These are phyloP conservation scores for Limanda limanda DNA, from an alignment of 2,113 vertebrate genomes.

Conservation along the genomic window DNA sequence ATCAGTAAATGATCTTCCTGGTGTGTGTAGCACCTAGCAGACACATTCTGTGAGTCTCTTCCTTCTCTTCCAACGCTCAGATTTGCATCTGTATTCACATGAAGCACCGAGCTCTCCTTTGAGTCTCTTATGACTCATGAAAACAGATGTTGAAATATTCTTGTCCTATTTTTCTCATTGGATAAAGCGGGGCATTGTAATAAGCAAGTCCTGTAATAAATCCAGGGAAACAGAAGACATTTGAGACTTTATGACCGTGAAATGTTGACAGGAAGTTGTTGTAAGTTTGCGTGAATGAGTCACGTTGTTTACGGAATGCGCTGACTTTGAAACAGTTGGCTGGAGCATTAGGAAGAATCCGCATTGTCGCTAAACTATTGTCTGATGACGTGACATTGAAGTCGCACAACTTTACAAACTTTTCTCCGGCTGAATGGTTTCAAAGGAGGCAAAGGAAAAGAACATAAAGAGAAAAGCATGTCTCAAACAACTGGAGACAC, in stretches of 20 bases:
- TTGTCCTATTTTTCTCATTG: conserved; percentile 34
- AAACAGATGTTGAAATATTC: conserved; percentile 36
- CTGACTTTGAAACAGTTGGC: conserved; percentile 61
- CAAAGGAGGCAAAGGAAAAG: conserved; percentile 29
- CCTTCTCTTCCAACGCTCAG: background rate
- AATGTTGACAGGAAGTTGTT: conserved; percentile 37
- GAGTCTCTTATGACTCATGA: conserved; percentile 30
- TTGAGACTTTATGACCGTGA: conserved; percentile 23
- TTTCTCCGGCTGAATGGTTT: conserved; percentile 32
- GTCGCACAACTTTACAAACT: conserved; percentile 24
- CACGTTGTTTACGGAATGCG: conserved; percentile 49
- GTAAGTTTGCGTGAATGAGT: conserved; percentile 42
- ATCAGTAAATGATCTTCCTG: conserved; percentile 41
- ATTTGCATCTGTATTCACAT: conserved; percentile 8
- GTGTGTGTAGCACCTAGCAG: background rate
- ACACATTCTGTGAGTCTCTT: background rate
- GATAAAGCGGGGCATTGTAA: conserved; percentile 18
- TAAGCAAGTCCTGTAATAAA: conserved; percentile 21
- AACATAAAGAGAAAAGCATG: conserved; percentile 15
- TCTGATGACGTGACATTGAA: conserved; percentile 65
- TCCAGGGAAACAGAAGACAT: conserved; percentile 40
- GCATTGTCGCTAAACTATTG: conserved; percentile 51
- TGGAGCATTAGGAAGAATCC: conserved; percentile 64
- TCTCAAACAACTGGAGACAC: conserved; percentile 24
- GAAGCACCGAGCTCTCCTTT: background rate